Evolutionary conservation across 1,140 invertebrate genomes (phyloP).

Genomic region (Leguminivora glycinivorella): DNA sequence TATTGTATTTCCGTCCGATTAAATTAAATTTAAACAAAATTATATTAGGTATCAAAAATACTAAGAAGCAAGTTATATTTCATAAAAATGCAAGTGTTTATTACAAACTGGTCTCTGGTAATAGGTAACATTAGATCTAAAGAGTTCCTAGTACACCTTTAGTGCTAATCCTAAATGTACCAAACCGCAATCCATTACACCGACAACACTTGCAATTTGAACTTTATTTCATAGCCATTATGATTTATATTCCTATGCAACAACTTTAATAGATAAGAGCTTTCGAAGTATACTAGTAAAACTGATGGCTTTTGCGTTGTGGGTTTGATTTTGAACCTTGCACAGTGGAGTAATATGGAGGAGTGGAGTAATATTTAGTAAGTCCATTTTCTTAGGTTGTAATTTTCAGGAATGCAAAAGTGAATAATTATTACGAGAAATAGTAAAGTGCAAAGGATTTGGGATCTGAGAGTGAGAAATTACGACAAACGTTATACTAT

Average conservation of each 20-base stretch:
- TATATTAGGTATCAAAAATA: no score
- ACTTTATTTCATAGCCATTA: not conserved
- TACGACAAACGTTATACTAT: not conserved
- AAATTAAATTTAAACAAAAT: no score
- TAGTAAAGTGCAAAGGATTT: not conserved
- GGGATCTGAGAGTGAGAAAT: not conserved
- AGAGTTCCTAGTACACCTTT: constrained; percentile 1
- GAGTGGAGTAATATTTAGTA: not conserved
- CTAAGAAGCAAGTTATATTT: no score
- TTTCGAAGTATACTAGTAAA: not conserved
- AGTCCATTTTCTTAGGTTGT: not conserved
- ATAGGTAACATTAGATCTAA: constrained; percentile 3
- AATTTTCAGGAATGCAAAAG: not conserved
- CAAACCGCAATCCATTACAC: not conserved
- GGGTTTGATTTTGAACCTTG: not conserved
- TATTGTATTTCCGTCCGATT: no score
- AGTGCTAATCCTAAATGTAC: not conserved
- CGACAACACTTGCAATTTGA: not conserved
- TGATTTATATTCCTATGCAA: not conserved
- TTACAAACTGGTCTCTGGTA: not conserved
- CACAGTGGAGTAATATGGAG: no score
- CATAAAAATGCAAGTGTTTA: not conserved
- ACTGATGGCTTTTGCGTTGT: not conserved
- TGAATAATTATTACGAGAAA: not conserved
- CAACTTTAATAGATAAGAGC: not conserved